Evolutionary conservation across 2,113 vertebrate species (phyloP).

Genomic region (Origma solitaria): DNA sequence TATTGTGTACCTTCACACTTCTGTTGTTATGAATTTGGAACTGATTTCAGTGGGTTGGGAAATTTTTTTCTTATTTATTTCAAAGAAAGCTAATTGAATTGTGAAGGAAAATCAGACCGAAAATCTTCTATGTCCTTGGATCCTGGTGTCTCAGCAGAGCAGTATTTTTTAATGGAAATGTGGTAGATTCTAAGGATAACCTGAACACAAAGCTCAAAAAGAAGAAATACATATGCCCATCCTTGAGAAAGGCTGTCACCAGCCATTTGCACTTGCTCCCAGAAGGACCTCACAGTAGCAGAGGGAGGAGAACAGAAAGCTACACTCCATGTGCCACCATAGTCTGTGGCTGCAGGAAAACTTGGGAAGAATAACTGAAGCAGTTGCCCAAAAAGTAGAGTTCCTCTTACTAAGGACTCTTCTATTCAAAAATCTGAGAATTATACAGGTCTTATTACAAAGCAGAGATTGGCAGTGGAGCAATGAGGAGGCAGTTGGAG

Average conservation of each 20-base stretch:
- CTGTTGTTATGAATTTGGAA: not conserved
- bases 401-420: not conserved
- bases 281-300: not conserved
- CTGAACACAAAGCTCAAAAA: not conserved
- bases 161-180: not conserved
- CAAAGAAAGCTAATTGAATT: not conserved
- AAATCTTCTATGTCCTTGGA: not conserved
- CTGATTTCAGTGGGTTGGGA: not conserved
- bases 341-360: not conserved
- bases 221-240: not conserved
- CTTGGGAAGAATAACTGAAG: not conserved
- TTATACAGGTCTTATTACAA: not conserved
- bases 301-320: not conserved
- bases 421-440: not conserved
- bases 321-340: not conserved
- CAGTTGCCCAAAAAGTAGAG: fast-evolving
- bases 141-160: not conserved
- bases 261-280: not conserved
- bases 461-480: not conserved
- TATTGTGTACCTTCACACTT: not conserved
- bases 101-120: not conserved
- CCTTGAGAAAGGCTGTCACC: not conserved
- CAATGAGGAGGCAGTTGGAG: not conserved
- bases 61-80: not conserved
- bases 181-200: not conserved